Evolutionary conservation across 2,888 invertebrate genomes (phyloP), one percentile per base, ranked within the genome.

Genomic region (Brachynemurus nebulosus): DNA sequence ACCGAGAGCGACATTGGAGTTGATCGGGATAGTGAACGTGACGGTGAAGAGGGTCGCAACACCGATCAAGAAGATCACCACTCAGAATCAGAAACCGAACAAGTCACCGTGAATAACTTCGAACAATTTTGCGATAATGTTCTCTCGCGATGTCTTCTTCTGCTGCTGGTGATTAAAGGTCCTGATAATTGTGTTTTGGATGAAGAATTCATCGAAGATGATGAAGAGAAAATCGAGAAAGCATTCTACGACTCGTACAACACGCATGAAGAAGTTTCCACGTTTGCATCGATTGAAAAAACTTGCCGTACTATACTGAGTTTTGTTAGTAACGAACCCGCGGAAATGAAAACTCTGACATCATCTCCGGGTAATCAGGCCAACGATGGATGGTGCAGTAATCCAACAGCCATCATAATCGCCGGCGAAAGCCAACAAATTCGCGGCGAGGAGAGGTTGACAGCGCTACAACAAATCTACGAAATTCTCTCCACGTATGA

Each of bases 131-230:
- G 70, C 52, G 61, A 64, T 40, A 60, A 61, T 33, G 62, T 69
- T 4, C 55, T 73, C 36, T 61, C 65, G 39, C 61, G 69, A 48
- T 69, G 69, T 52, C 54, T 70, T 19, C 69, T 71, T 53, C 59
- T 74, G 18, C 52, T 74, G 23, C 57, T 70, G 25, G 68, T 64
- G 46, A 66, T 73, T 4, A 63, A 64, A 54, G 66, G 68, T 6
- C 59, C 60, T 45, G 57, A 52, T 2, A 45, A 48, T 25, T 40
- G 37, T 14, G 20, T 35, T 11, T 25, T 33, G 11, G 45, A 54
- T 17, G 47, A 57, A 6, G 44, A 44, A 14, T 35, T 46, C 16
- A 47, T 46, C n/a, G 52, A 55, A 1, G 59, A 60, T 19, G 60
- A 60, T 8, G 60, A 60, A 41, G 45, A 53, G 2, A 53, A 55